Evolutionary conservation across 2,888 invertebrate genomes (phyloP).

Genomic region (Cerastoderma edule): DNA sequence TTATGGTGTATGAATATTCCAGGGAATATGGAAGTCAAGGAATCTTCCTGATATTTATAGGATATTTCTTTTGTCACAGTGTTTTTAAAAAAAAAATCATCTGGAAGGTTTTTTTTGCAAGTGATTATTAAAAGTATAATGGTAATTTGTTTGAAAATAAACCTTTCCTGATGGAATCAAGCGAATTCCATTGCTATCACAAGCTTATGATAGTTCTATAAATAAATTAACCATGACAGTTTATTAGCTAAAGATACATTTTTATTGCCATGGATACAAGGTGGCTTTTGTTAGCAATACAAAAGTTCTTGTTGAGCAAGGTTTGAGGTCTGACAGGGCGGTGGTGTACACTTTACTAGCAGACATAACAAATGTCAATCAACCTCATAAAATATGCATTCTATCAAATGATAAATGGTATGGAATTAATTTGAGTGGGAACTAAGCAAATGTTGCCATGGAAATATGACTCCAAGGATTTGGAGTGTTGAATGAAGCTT

Average conservation of each 20-base stretch:
- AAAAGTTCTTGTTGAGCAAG: no score
- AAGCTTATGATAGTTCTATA: neutral
- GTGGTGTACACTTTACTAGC: slow-evolving; percentile 11
- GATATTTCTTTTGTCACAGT: no score
- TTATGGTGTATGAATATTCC: no score
- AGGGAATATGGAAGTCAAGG: no score
- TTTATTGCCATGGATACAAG: slow-evolving; percentile 20
- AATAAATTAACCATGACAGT: slow-evolving; percentile 37
- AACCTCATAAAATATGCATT: slow-evolving; percentile 34
- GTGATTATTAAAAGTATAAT: no score
- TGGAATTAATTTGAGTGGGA: slow-evolving; percentile 51
- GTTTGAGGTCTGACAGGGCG: no score
- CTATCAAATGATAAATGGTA: slow-evolving; percentile 46
- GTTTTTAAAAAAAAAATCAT: no score
- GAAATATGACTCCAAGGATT: slow-evolving; percentile 48
- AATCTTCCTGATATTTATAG: no score
- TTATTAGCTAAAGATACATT: slow-evolving; percentile 34
- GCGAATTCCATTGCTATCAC: slow-evolving; percentile 9
- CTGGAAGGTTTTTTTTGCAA: no score
- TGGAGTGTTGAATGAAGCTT: slow-evolving; percentile 8
- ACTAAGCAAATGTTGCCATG: slow-evolving; percentile 44
- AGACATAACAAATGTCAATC: slow-evolving; percentile 47
- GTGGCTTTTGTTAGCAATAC: neutral
- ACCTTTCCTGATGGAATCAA: neutral
- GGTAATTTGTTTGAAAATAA: no score